These are phyloP conservation scores for Dryobates pubescens DNA, from an alignment of 2,797 vertebrate species.

Conservation along the genomic window DNA sequence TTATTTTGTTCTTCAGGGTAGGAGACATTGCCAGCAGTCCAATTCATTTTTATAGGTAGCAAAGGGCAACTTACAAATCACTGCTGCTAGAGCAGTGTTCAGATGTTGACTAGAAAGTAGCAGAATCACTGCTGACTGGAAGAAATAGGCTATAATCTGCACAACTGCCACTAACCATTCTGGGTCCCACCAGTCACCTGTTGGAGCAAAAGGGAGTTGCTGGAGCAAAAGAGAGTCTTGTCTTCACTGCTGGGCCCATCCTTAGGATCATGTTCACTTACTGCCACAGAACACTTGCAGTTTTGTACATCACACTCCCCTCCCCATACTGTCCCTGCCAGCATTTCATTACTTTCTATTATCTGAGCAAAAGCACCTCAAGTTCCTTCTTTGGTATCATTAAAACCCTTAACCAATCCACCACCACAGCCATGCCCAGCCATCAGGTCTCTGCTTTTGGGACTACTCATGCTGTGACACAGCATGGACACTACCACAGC, in stretches of 20 bases:
- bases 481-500: neutral
- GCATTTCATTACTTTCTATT: neutral
- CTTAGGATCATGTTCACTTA: rapidly evolving
- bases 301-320: neutral
- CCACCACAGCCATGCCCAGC: neutral
- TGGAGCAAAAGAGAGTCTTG: neutral
- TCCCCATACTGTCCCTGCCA: neutral
- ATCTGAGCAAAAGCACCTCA: neutral
- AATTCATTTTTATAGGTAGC: neutral
- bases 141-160: neutral
- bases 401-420: neutral
- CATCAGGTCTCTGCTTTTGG: neutral
- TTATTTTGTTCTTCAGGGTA: neutral
- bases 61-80: neutral
- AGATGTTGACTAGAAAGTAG: neutral
- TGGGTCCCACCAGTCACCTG: neutral
- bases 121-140: neutral
- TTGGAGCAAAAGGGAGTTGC: neutral
- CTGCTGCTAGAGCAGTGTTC: neutral
- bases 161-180: neutral
- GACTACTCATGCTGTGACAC: no score
- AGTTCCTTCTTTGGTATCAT: neutral
- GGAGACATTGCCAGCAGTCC: neutral
- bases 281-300: rapidly evolving
- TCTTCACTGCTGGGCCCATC: neutral